These are phyloP conservation scores for Oostethus manadensis DNA, from an alignment of 2,113 vertebrate genomes.

Conservation along the genomic window DNA sequence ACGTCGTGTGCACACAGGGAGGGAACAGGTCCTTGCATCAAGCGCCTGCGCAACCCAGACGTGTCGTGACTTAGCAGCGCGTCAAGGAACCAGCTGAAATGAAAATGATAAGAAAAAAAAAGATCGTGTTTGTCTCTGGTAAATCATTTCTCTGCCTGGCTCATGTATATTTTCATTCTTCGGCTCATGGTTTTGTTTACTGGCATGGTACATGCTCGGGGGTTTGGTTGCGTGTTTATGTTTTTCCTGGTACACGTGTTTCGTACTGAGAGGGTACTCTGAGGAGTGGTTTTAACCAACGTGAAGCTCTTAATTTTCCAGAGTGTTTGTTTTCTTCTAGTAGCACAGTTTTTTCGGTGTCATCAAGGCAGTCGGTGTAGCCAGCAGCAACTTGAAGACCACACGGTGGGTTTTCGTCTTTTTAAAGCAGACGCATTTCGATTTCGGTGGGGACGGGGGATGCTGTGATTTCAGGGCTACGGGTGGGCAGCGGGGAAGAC, in stretches of 20 bases:
- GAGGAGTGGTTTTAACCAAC: conserved; percentile 59
- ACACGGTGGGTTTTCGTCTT: conserved; percentile 40
- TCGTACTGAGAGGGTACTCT: conserved; percentile 54
- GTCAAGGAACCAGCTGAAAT: conserved; percentile 63
- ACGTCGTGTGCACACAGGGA: conserved; percentile 64
- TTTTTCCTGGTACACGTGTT: conserved; percentile 53
- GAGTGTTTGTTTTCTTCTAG: conserved; percentile 60
- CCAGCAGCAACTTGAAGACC: conserved; percentile 52
- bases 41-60: conserved; percentile 65
- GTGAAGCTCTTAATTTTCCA: conserved; percentile 67
- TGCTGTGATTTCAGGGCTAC: conserved; percentile 22
- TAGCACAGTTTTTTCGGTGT: conserved; percentile 53
- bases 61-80: conserved; percentile 76
- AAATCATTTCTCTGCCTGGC: conserved; percentile 81
- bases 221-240: conserved; percentile 48
- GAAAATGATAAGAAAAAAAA: conserved; percentile 44
- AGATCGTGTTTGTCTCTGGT: conserved; percentile 73
- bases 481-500: conserved; percentile 27
- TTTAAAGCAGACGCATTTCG: conserved; percentile 41
- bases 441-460: conserved; percentile 27
- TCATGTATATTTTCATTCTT: conserved; percentile 67
- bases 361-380: conserved; percentile 41
- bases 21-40: conserved; percentile 76
- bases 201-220: conserved; percentile 76
- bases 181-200: conserved; percentile 72